Percentiles rank a stretch among this genome's conserved stretches.
Conservation (phyloP, 1,140 invertebrate species). For the Grapholita molesta region DNA sequence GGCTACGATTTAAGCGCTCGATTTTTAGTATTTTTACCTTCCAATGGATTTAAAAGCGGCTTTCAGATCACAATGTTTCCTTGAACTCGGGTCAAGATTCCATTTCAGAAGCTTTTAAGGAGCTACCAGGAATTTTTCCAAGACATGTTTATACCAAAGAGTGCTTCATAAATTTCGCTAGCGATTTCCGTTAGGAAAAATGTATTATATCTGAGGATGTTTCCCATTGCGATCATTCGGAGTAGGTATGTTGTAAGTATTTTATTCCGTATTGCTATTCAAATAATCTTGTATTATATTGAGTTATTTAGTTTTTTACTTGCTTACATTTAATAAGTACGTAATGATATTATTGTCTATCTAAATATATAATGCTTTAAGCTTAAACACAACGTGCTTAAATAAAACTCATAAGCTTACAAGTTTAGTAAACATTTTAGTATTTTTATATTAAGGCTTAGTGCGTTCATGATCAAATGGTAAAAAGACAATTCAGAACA, state of each 20-base stretch:
- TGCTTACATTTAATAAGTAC: too few species aligned
- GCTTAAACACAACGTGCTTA: too few species aligned
- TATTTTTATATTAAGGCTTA: too few species aligned
- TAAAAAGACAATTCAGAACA: too few species aligned
- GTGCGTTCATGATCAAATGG: too few species aligned
- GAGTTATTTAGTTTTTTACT: too few species aligned
- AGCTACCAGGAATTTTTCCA: slow-evolving; percentile 26
- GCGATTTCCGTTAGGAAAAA: slow-evolving; percentile 35
- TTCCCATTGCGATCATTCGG: slow-evolving; percentile 17
- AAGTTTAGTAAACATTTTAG: too few species aligned
- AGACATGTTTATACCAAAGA: slow-evolving; percentile 29
- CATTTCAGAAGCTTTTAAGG: slow-evolving; percentile 36
- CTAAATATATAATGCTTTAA: too few species aligned
- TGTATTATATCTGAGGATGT: slow-evolving; percentile 34
- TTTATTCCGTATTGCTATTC: too few species aligned
- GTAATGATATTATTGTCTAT: too few species aligned
- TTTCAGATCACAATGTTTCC: slow-evolving; percentile 24
- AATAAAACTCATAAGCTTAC: too few species aligned
- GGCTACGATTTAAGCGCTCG: background rate
- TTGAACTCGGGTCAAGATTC: slow-evolving; percentile 20
- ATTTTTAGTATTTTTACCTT: slow-evolving; percentile 10
- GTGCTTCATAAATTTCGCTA: slow-evolving; percentile 38
- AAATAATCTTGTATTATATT: too few species aligned
- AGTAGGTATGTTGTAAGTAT: background rate
- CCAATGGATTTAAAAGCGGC: background rate